Base-by-base conservation (phyloP, 2,113 vertebrate genomes). In the Perca schrenkii region DNA sequence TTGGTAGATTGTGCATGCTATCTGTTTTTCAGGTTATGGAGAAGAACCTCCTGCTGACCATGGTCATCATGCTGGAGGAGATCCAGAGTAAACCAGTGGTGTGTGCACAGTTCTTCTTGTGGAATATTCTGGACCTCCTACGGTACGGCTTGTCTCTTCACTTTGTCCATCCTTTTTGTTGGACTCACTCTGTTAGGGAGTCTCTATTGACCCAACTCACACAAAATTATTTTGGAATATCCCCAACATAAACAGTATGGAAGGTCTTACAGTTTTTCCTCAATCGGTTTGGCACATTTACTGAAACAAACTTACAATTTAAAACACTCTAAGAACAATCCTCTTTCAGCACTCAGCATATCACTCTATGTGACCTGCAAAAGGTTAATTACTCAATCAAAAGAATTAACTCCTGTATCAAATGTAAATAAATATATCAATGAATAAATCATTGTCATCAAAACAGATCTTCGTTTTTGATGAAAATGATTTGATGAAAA, bases 31-130 rank as follows among this genome's bases (percentile, higher is more conserved):
- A 99, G 98, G 96, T 99, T 19, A 91, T 93, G 34, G 97, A 99
- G 88, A 97, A 97, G 93, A 96, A 98, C 83, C 83, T 97, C 61
- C 90, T 98, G 83, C 89, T 99, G 80, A 95, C 97, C 67, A 90
- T 96, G 10, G 95, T 99, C 77, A 96, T 99, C 91, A 94, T 95
- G 88, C 94, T 97, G 89, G 98, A 99, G 88, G 97, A 98, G 89
- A 82, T 99, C 80, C 98, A 97, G 93, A 97, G 95, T 60, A 97
- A 97, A 93, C 95, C 95, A 0, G 69, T 98, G 0, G 97, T 99
- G 68, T 98, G 96, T 73, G 81, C 96, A 73, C 95, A 96, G 91
- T 97, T 99, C 94, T 96, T 97, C 93, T 92, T 98, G 77, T 99
- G 98, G 98, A 98, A 97, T 88, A 91, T 96, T 31, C 77, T 96